Conservation (phyloP, 2,113 vertebrate species). For the Cnemophilus loriae region DNA sequence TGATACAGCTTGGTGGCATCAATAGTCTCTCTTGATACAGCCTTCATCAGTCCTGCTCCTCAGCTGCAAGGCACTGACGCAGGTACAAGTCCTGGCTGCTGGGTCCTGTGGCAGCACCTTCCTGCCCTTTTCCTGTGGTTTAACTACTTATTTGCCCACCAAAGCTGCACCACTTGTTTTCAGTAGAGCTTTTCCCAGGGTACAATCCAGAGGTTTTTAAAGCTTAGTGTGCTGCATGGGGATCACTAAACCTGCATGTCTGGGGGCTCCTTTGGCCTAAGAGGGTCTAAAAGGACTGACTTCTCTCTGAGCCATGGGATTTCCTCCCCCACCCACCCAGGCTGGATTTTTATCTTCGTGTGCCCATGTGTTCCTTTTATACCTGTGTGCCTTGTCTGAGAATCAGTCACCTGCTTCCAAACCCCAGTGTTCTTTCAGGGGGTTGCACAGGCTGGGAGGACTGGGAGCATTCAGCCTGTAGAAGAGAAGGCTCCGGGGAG, state of each 20-base stretch:
- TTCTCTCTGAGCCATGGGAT: neutral
- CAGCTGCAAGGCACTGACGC: neutral
- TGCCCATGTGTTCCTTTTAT: neutral
- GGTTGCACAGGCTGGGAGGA: neutral
- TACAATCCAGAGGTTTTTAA: neutral
- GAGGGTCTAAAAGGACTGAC: neutral
- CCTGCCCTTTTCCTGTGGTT: neutral
- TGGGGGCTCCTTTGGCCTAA: neutral
- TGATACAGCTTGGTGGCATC: neutral
- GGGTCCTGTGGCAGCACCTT: neutral
- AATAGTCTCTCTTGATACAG: neutral
- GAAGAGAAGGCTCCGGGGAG: neutral
- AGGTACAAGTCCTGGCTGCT: neutral
- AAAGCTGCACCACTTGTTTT: neutral
- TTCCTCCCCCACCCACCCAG: neutral
- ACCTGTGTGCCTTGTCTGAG: neutral
- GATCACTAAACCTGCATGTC: neutral
- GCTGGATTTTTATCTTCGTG: neutral
- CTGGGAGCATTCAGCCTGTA: neutral
- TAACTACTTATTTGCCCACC: neutral
- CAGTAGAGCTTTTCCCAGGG: neutral
- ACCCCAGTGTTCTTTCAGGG: neutral
- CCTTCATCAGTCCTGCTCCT: neutral
- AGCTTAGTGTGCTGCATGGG: neutral
- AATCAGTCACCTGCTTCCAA: neutral